phyloP scores from a whole-genome alignment of 1,140 invertebrate species.

The Brachionus asplanchnoidis region DNA sequence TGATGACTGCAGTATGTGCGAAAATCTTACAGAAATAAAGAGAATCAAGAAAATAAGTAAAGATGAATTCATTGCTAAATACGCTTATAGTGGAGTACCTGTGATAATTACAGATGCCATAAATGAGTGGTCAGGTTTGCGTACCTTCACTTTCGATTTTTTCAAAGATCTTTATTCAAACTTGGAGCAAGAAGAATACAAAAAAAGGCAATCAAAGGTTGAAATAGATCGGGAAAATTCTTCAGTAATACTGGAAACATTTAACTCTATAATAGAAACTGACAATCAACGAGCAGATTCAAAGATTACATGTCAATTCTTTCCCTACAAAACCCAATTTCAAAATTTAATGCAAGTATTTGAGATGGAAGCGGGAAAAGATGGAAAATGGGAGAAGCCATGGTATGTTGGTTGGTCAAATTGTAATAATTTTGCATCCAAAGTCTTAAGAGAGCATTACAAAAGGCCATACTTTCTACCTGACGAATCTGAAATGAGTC shows the following conservation, averaged over 20 bases:
- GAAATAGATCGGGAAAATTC: conserved; percentile 1
- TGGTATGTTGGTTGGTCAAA: conserved; percentile 90
- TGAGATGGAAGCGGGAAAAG: conserved; percentile 63
- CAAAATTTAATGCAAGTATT: conserved; percentile 69
- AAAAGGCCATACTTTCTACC: conserved; percentile 81
- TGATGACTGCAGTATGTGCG: conserved; percentile 70
- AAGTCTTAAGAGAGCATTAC: conserved; percentile 73
- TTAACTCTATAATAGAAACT: conserved; percentile 16
- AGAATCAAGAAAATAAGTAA: conserved; percentile 64
- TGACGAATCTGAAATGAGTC: conserved; percentile 71
- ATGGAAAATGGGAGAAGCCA: conserved; percentile 63
- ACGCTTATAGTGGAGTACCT: conserved; percentile 69
- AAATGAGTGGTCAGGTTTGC: conserved; percentile 67
- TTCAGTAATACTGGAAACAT: conserved; percentile 2
- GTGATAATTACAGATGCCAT: conserved; percentile 75
- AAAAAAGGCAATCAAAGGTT: background rate
- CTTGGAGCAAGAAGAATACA: conserved; percentile 43
- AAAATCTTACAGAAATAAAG: conserved; percentile 61
- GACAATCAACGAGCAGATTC: background rate
- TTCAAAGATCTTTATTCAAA: conserved; percentile 69
- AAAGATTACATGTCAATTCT: conserved; percentile 70
- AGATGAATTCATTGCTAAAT: conserved; percentile 65
- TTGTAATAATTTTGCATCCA: conserved; percentile 72
- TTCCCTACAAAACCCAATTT: conserved; percentile 80
- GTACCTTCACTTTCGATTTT: conserved; percentile 69